Conservation (phyloP, 1,140 invertebrate genomes). For the Pemphigus obesinymphae region DNA sequence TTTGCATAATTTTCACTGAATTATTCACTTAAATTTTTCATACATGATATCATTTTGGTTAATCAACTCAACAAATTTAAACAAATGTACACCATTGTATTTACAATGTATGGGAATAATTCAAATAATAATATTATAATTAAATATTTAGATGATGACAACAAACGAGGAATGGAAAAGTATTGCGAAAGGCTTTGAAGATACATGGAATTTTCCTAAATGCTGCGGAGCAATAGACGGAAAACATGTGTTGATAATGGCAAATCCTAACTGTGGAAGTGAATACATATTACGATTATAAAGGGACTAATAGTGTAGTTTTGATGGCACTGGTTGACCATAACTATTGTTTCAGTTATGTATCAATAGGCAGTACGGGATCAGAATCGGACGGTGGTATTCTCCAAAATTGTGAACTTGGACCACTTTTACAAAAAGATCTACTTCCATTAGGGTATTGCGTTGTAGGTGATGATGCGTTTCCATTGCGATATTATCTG, state of each 20-base stretch:
- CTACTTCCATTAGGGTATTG: too few species aligned
- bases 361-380: too few species aligned
- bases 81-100: slow-evolving; percentile 9
- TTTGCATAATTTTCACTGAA: too few species aligned
- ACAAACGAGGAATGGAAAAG: slow-evolving; percentile 44
- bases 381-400: too few species aligned
- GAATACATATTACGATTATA: slow-evolving; percentile 52
- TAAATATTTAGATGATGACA: slow-evolving; percentile 41
- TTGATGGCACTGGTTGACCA: slow-evolving; percentile 49
- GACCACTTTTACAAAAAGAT: too few species aligned
- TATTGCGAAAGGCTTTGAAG: slow-evolving; percentile 46
- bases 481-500: too few species aligned
- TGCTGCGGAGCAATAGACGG: too few species aligned
- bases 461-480: too few species aligned
- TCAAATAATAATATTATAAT: slow-evolving; percentile 26
- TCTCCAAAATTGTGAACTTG: too few species aligned
- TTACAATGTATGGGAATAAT: slow-evolving; percentile 1
- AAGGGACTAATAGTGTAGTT: slow-evolving; percentile 50
- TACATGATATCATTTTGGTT: too few species aligned
- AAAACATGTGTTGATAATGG: too few species aligned
- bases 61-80: slow-evolving; percentile 16
- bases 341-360: slow-evolving; percentile 50
- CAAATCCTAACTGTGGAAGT: slow-evolving; percentile 47
- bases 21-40: too few species aligned
- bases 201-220: slow-evolving; percentile 51